Evolutionary conservation across 2,113 vertebrate genomes (phyloP).

Genomic region (Sphyrna mokarran): DNA sequence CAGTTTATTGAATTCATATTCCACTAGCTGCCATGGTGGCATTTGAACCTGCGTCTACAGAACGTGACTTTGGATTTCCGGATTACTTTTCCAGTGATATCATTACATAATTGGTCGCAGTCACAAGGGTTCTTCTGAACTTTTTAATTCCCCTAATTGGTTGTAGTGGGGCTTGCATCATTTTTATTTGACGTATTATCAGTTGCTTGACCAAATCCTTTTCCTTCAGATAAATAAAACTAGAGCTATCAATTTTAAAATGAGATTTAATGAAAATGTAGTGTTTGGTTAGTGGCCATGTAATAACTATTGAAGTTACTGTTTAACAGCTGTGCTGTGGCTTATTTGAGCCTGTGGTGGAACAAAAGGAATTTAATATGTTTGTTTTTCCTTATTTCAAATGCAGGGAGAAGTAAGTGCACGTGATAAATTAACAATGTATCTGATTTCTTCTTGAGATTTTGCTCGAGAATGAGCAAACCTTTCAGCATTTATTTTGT

Average conservation of each 20-base stretch:
- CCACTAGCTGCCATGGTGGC: too few relatives aligned
- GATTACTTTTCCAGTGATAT: too few relatives aligned
- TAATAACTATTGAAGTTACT: background rate
- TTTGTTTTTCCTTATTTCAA: background rate
- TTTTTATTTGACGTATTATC: background rate
- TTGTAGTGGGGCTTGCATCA: background rate
- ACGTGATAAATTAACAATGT: background rate
- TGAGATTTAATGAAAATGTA: conserved; percentile 11
- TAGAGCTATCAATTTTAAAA: too few relatives aligned
- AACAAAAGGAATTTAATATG: background rate
- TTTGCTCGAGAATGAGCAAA: background rate
- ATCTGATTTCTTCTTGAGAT: background rate
- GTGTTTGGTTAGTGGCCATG: background rate
- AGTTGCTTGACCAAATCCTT: too few relatives aligned
- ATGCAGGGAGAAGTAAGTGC: background rate
- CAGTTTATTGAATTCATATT: too few relatives aligned
- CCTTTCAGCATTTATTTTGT: background rate
- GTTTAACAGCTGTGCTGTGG: background rate
- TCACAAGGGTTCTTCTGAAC: background rate
- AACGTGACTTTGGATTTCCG: too few relatives aligned
- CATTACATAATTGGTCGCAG: background rate
- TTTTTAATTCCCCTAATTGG: background rate
- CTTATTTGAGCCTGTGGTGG: background rate
- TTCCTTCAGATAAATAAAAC: too few relatives aligned
- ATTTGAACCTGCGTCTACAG: too few relatives aligned